These are phyloP conservation scores for Willisornis vidua DNA, from an alignment of 2,113 vertebrate species.

Conservation along the genomic window DNA sequence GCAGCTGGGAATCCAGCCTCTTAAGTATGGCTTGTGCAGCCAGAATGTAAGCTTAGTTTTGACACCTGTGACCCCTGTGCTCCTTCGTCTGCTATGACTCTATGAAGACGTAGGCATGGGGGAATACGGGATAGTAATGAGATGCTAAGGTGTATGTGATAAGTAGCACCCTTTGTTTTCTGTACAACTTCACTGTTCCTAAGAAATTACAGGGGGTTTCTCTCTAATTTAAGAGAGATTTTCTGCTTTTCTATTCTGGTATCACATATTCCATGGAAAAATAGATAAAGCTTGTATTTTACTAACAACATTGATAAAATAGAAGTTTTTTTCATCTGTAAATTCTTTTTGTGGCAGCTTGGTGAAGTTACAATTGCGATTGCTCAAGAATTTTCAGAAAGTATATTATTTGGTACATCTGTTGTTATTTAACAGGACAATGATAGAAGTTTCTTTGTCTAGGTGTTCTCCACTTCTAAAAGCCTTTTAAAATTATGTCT, in stretches of 20 bases:
- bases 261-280: background rate
- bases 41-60: background rate
- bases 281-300: background rate
- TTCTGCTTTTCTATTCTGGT: background rate
- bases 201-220: background rate
- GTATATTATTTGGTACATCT: background rate
- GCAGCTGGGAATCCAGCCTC: background rate
- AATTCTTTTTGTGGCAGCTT: background rate
- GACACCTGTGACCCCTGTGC: too few relatives aligned
- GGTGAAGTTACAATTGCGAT: background rate
- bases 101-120: background rate
- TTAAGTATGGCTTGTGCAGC: background rate
- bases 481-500: background rate
- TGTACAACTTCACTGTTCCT: background rate
- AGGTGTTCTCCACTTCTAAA: background rate
- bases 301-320: background rate
- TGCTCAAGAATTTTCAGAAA: background rate
- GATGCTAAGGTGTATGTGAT: background rate
- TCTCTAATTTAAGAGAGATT: background rate
- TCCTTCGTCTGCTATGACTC: too few relatives aligned
- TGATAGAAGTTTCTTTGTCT: background rate
- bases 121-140: background rate
- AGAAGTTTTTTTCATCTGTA: background rate
- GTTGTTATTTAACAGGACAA: background rate
- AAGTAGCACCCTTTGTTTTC: background rate